A percentile compares a stretch with the other conserved stretches of the same genome.
phyloP scores from a whole-genome alignment of 2,797 vertebrate genomes.

The Aplochiton taeniatus region DNA sequence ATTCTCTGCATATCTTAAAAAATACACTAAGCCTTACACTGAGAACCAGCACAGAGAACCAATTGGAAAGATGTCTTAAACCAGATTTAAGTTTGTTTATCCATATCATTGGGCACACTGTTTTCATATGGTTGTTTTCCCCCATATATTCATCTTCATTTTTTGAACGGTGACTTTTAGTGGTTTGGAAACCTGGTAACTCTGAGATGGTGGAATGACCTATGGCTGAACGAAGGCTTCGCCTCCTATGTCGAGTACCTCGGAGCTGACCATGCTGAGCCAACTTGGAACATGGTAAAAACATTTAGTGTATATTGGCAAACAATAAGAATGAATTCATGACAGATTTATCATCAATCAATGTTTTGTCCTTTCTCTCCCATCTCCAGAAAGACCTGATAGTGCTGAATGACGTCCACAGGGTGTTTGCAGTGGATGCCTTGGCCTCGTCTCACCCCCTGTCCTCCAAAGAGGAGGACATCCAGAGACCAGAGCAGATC shows the following conservation, averaged over 20 bases:
- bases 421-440: conserved; percentile 58
- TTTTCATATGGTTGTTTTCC: too few species aligned
- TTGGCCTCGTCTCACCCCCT: conserved; percentile 49
- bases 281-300: conserved; percentile 81
- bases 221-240: conserved; percentile 97
- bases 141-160: too few species aligned
- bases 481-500: conserved; percentile 39
- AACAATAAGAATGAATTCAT: background rate
- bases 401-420: conserved; percentile 62
- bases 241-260: conserved; percentile 92
- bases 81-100: too few species aligned
- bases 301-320: too few species aligned
- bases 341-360: background rate
- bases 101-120: too few species aligned
- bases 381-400: conserved; percentile 67
- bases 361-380: background rate
- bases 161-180: conserved; percentile 57
- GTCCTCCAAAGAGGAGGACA: conserved; percentile 31
- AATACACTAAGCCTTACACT: too few species aligned
- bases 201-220: conserved; percentile 91
- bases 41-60: too few species aligned
- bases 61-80: too few species aligned
- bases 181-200: conserved; percentile 98
- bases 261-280: conserved; percentile 78
- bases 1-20: too few species aligned